These are phyloP conservation scores for Engraulis encrasicolus DNA, from an alignment of 2,113 vertebrate genomes.

Conservation along the genomic window DNA sequence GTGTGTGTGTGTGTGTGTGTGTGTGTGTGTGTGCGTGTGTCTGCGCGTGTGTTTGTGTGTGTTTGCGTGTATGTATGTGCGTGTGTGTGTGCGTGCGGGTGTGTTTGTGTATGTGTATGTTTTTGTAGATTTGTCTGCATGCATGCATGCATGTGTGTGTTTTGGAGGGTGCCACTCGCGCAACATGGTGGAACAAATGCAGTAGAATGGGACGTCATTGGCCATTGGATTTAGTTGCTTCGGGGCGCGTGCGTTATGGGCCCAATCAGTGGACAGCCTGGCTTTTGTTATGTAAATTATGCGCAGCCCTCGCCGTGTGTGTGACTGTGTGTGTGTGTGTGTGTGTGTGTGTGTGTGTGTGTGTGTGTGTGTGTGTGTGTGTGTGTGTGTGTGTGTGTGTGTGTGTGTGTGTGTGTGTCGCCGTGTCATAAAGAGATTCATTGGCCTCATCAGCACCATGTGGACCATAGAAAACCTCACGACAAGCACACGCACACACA, in stretches of 20 bases:
- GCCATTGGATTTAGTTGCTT: slow-evolving; percentile 38
- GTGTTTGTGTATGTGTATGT: background rate
- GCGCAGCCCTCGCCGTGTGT: too few relatives aligned
- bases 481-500: too few relatives aligned
- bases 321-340: too few relatives aligned
- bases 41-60: too few relatives aligned
- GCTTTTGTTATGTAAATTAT: slow-evolving; percentile 51
- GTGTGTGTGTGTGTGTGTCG: too few relatives aligned
- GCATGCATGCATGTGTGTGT: background rate
- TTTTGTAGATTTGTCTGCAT: background rate
- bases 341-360: too few relatives aligned
- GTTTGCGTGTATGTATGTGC: too few relatives aligned
- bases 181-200: background rate
- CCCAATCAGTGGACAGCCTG: slow-evolving; percentile 32
- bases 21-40: background rate
- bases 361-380: too few relatives aligned
- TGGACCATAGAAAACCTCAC: background rate
- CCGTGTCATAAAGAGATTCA: slow-evolving; percentile 12
- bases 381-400: too few relatives aligned
- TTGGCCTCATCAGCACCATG: background rate
- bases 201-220: slow-evolving; percentile 37
- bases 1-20: background rate
- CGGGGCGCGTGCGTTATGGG: background rate
- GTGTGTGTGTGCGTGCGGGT: too few relatives aligned
- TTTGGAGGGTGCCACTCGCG: too few relatives aligned